Evolutionary conservation across 2,797 vertebrate species (phyloP).

Genomic region (Oreochromis grahami): DNA sequence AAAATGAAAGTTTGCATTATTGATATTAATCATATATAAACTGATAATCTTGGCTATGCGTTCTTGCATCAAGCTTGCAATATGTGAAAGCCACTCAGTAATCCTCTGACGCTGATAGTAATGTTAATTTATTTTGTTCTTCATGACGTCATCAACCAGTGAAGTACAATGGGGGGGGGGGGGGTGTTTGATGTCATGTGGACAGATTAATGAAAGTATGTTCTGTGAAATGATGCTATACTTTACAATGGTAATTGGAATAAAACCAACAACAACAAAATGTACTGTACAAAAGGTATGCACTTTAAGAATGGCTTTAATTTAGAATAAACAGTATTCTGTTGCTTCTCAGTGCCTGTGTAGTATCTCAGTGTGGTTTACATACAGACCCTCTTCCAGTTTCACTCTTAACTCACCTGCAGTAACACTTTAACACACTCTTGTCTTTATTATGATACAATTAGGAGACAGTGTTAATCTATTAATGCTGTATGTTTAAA

Average conservation of each 20-base stretch:
- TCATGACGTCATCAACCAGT: background rate
- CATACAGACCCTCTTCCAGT: background rate
- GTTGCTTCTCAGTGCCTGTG: background rate
- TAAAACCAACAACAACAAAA: background rate
- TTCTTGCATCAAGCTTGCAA: background rate
- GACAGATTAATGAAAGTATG: background rate
- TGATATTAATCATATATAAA: background rate
- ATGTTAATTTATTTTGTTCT: background rate
- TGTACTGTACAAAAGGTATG: background rate
- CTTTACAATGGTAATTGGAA: background rate
- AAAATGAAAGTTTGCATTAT: background rate
- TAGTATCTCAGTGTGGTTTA: background rate
- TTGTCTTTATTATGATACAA: background rate
- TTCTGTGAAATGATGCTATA: background rate
- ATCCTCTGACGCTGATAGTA: background rate
- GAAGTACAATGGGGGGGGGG: background rate
- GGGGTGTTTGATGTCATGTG: background rate
- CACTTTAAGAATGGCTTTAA: conserved; percentile 33
- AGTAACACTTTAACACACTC: background rate
- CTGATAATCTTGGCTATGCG: background rate
- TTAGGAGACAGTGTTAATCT: background rate
- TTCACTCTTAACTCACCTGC: background rate
- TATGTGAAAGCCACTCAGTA: background rate
- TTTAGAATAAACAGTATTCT: conserved; percentile 45
- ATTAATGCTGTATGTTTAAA: background rate